phyloP scores from a whole-genome alignment of 2,113 vertebrate species.

The Ondatra zibethicus region DNA sequence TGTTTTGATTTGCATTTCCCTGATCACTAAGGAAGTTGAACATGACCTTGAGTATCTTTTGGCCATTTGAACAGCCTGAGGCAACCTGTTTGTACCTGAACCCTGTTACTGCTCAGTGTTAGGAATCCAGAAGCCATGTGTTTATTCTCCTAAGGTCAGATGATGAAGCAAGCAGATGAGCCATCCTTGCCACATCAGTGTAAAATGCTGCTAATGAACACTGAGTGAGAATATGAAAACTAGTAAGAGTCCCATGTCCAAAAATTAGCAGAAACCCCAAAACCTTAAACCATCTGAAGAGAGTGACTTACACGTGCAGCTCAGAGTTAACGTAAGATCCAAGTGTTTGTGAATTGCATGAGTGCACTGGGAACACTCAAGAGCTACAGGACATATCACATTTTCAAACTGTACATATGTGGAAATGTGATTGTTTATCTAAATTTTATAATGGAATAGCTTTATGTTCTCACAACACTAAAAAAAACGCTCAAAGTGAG shows the following conservation, averaged over 20 bases:
- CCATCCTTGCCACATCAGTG: background rate
- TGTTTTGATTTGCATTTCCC: too few species aligned
- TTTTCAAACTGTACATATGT: background rate
- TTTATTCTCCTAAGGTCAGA: background rate
- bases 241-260: background rate
- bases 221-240: background rate
- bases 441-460: background rate
- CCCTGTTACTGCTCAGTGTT: background rate
- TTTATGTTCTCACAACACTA: background rate
- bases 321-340: background rate
- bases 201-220: background rate
- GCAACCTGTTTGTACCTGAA: background rate
- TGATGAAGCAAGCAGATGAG: background rate
- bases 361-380: background rate
- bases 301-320: background rate
- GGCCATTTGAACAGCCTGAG: too few species aligned
- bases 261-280: background rate
- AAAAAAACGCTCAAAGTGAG: background rate
- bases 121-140: background rate
- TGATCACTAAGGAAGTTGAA: too few species aligned
- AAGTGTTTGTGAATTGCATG: background rate
- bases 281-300: background rate
- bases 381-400: background rate
- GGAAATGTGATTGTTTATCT: background rate
- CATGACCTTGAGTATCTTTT: too few species aligned